Conservation (phyloP, 1,140 invertebrate genomes). For the Sminthurinus signatus region DNA sequence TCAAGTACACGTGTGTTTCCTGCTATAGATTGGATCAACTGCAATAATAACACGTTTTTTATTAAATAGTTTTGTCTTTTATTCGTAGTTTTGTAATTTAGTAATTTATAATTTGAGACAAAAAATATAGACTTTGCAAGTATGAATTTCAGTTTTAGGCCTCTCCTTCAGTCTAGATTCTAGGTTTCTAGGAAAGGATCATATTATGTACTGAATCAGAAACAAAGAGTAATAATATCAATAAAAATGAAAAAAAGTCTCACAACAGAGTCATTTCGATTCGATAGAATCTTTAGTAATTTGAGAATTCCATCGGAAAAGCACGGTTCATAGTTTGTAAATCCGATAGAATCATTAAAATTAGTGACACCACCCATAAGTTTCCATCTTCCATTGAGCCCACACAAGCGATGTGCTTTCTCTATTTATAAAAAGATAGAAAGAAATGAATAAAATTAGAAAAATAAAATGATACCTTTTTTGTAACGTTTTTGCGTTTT, state of each 20-base stretch:
- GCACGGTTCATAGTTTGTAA: constrained; percentile 21
- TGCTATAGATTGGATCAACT: not conserved
- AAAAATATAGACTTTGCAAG: not conserved
- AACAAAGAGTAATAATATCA: no score
- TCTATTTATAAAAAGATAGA: constrained; percentile 2
- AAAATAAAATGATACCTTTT: no score
- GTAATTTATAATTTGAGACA: not conserved
- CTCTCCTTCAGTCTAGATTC: not conserved
- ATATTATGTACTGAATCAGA: not conserved
- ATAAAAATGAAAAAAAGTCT: not conserved
- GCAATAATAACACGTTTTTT: not conserved
- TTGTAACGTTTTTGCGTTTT: no score
- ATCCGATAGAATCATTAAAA: constrained; percentile 9
- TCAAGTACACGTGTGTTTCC: constrained; percentile 47
- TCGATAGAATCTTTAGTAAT: not conserved
- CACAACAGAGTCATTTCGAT: constrained; percentile 1
- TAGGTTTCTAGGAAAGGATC: not conserved
- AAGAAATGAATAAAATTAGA: no score
- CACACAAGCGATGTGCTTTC: constrained; percentile 16
- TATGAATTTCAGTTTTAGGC: not conserved
- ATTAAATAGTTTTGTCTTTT: not conserved
- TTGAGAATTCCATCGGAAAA: constrained; percentile 4
- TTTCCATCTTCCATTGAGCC: constrained; percentile 14
- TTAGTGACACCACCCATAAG: not conserved
- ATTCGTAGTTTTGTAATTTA: not conserved